phyloP scores from a whole-genome alignment of 1,140 invertebrate genomes.

The Drosophila sp. region DNA sequence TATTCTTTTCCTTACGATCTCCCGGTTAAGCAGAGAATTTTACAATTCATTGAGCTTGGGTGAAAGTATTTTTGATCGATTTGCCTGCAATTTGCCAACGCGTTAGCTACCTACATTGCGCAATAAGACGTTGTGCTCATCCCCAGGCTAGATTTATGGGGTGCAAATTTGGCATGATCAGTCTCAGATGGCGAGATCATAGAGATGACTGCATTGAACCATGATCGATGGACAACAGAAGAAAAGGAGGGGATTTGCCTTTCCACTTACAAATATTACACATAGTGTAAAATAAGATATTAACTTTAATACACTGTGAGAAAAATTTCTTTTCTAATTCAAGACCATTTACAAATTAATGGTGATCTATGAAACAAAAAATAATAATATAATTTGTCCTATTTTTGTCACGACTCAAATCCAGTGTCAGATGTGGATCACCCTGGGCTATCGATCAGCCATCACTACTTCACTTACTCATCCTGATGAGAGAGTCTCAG shows the following conservation, averaged over 20 bases:
- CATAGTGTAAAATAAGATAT: not conserved
- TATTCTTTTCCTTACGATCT: constrained; percentile 12
- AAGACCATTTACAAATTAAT: too few species aligned
- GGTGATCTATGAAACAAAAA: too few species aligned
- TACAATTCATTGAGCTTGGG: constrained; percentile 61
- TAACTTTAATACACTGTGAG: not conserved
- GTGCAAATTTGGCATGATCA: constrained; percentile 54
- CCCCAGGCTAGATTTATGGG: constrained; percentile 35
- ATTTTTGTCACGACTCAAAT: too few species aligned
- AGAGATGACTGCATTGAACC: constrained; percentile 17
- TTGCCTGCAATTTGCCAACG: constrained; percentile 41
- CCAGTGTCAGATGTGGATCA: too few species aligned
- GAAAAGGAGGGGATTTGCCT: not conserved
- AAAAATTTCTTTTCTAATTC: too few species aligned
- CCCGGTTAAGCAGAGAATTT: constrained; percentile 57
- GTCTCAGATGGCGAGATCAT: constrained; percentile 28
- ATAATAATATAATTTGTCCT: too few species aligned
- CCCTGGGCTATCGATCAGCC: constrained; percentile 6
- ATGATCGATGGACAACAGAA: constrained; percentile 26
- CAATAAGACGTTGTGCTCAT: constrained; percentile 45
- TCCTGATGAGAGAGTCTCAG: not conserved
- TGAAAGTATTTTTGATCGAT: constrained; percentile 56
- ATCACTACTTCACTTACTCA: not conserved
- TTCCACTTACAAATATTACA: not conserved
- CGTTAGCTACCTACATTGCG: constrained; percentile 5